Conservation (phyloP, 2,113 vertebrate genomes). For the Salvelinus namaycush region DNA sequence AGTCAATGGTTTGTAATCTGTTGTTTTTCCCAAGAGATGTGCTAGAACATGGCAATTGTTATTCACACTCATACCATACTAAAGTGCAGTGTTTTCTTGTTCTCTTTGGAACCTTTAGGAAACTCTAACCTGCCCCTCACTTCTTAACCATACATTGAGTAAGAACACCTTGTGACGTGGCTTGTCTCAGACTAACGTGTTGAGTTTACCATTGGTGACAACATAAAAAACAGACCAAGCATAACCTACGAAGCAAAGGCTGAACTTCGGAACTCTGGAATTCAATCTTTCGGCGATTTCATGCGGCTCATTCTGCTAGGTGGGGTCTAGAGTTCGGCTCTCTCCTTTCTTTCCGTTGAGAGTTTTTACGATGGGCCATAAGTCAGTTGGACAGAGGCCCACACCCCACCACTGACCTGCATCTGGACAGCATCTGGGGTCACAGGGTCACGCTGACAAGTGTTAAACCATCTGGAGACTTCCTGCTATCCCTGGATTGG, state of each 20-base stretch:
- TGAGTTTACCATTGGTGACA: conserved; percentile 23
- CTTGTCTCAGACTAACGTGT: conserved; percentile 31
- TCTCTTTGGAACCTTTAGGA: conserved; percentile 34
- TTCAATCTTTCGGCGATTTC: conserved; percentile 40
- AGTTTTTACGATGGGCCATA: conserved; percentile 63
- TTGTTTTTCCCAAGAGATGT: conserved; percentile 8
- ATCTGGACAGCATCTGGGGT: conserved; percentile 79
- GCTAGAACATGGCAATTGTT: conserved; percentile 6
- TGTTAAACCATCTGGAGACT: conserved; percentile 71
- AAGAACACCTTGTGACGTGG: conserved; percentile 52
- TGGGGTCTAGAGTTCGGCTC: conserved; percentile 46
- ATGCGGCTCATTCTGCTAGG: conserved; percentile 43
- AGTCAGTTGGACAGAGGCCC: conserved; percentile 66
- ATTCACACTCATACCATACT: conserved; percentile 24
- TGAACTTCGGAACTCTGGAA: conserved; percentile 35
- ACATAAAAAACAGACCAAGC: conserved; percentile 26
- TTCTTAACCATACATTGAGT: conserved; percentile 41
- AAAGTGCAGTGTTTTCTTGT: conserved; percentile 26
- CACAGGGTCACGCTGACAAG: conserved; percentile 64
- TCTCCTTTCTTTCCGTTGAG: conserved; percentile 37
- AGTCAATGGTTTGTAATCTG: conserved; percentile 41
- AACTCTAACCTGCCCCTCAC: conserved; percentile 39
- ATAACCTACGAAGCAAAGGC: neutral
- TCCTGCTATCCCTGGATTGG: conserved; percentile 53
- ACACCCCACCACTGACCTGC: conserved; percentile 67